Evolutionary conservation across 2,797 vertebrate genomes (phyloP).

Genomic region (Thunnus albacares): DNA sequence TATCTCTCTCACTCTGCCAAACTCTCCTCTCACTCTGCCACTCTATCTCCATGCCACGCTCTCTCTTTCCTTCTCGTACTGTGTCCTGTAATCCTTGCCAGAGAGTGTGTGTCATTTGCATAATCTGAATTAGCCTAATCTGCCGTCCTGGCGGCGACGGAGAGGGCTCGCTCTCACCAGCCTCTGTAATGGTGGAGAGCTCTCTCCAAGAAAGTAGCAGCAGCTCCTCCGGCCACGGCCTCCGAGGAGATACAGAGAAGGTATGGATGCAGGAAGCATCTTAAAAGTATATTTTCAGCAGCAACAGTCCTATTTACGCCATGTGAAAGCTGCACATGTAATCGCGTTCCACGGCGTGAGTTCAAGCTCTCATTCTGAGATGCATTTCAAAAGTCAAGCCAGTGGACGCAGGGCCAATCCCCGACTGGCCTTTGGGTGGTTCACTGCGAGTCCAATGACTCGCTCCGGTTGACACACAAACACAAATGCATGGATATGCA

Average conservation of each 20-base stretch:
- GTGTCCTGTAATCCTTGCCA: conserved; percentile 75
- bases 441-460: conserved; percentile 52
- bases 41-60: conserved; percentile 20
- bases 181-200: conserved; percentile 25
- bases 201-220: conserved; percentile 43
- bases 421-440: conserved; percentile 34
- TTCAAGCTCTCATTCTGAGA: conserved; percentile 7
- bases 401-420: conserved; percentile 14
- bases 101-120: conserved; percentile 73
- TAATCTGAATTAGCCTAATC: conserved; percentile 85
- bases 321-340: conserved; percentile 30
- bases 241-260: conserved; percentile 10
- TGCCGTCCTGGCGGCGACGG: conserved; percentile 58
- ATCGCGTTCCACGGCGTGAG: conserved; percentile 34
- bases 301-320: conserved; percentile 34
- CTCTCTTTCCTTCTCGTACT: conserved; percentile 40
- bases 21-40: conserved; percentile 40
- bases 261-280: conserved; percentile 3
- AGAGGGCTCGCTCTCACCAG: conserved; percentile 46
- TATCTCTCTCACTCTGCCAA: conserved; percentile 57
- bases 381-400: conserved; percentile 29
- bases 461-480: neutral
- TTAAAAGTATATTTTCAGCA: conserved; percentile 53
- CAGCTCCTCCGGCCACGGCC: neutral
- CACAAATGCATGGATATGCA: conserved; percentile 6